Evolutionary conservation across 2,113 vertebrate species (phyloP).

Genomic region (Phylloscopus trochilus): DNA sequence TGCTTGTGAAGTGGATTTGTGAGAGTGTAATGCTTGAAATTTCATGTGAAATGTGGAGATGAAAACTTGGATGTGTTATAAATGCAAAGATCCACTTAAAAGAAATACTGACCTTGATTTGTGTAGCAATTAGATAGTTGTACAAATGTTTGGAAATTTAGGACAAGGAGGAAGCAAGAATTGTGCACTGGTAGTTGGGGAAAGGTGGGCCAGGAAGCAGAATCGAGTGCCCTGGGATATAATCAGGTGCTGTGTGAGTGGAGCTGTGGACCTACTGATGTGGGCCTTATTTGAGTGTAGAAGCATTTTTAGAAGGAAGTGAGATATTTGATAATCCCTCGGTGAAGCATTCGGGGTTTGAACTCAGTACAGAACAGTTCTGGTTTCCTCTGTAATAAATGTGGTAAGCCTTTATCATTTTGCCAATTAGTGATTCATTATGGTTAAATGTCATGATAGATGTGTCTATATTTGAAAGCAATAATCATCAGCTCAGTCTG

Average conservation of each 20-base stretch:
- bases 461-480: not conserved
- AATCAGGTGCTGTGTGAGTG: rapidly evolving
- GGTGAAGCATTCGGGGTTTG: not conserved
- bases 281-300: not conserved
- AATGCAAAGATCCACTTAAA: not conserved
- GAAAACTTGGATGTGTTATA: not conserved
- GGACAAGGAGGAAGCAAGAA: not conserved
- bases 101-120: not conserved
- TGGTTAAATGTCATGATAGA: not conserved
- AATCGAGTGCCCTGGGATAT: not conserved
- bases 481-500: not conserved
- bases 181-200: not conserved
- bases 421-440: not conserved
- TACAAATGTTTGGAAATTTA: not conserved
- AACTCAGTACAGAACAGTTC: not conserved
- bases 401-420: not conserved
- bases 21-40: not conserved
- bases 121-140: not conserved
- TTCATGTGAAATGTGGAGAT: not conserved
- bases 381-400: not conserved
- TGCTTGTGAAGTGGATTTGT: not conserved
- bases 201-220: not conserved
- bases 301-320: not conserved
- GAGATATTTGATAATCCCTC: not conserved
- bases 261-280: not conserved